These are phyloP conservation scores for Megathymus violae DNA, from an alignment of 1,140 invertebrate genomes.

Conservation along the genomic window DNA sequence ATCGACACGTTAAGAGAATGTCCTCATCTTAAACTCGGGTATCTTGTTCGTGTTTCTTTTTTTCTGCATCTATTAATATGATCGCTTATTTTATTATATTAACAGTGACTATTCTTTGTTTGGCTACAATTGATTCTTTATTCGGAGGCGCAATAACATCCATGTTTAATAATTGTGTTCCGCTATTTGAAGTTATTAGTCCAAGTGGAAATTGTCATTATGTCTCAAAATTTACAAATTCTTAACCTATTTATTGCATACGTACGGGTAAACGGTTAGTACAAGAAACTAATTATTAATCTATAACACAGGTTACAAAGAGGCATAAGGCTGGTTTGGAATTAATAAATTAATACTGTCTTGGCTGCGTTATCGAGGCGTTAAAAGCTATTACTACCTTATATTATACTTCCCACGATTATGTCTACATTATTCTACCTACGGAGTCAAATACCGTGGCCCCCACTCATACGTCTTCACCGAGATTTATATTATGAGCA, in stretches of 20 bases:
- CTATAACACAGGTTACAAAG: too few species aligned
- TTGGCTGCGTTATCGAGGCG: constrained; percentile 11
- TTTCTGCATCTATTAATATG: constrained; percentile 43
- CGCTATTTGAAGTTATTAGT: too few species aligned
- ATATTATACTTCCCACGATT: constrained; percentile 47
- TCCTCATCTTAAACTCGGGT: constrained; percentile 39
- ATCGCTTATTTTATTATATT: constrained; percentile 35
- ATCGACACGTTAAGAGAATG: constrained; percentile 7
- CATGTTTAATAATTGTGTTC: too few species aligned
- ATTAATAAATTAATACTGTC: neutral
- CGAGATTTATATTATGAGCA: constrained; percentile 55
- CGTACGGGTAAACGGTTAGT: too few species aligned
- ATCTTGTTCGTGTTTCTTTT: constrained; percentile 39
- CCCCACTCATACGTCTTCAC: constrained; percentile 42
- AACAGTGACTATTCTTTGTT: constrained; percentile 33
- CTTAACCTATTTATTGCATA: neutral
- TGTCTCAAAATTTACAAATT: neutral
- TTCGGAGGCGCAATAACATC: constrained; percentile 1
- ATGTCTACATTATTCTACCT: constrained; percentile 39
- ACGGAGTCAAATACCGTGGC: constrained; percentile 53
- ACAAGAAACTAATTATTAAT: too few species aligned
- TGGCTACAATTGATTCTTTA: constrained; percentile 7
- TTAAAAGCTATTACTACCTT: constrained; percentile 23
- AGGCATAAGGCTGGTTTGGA: neutral
- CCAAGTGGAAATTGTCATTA: neutral